phyloP scores from a whole-genome alignment of 37 sponge, comb jelly and placozoan species.

The Halisarca cf. caerulea region DNA sequence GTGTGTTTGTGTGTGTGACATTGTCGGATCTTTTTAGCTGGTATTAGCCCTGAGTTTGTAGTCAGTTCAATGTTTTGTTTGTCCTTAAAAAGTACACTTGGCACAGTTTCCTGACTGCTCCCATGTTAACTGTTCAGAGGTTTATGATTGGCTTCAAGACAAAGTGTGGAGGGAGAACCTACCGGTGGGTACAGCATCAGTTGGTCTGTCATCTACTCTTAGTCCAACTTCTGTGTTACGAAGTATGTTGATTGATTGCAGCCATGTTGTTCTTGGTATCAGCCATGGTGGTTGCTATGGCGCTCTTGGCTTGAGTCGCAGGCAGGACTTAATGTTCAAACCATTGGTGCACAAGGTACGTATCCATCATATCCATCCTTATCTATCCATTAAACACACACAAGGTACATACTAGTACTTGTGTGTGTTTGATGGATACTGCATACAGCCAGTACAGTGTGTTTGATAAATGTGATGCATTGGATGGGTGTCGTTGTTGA shows the following conservation, averaged over 20 bases:
- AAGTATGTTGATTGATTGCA: background rate
- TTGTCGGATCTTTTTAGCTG: too few relatives aligned
- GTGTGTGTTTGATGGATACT: too few relatives aligned
- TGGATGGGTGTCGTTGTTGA: too few relatives aligned
- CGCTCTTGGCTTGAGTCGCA: conserved; percentile 89
- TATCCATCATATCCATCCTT: background rate
- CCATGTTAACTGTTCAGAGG: conserved; percentile 55
- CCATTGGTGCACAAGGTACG: conserved; percentile 74
- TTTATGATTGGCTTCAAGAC: conserved; percentile 89
- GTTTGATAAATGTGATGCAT: too few relatives aligned
- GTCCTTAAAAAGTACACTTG: background rate
- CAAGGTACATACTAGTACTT: too few relatives aligned
- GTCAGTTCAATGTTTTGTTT: background rate
- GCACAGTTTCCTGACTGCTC: conserved; percentile 66
- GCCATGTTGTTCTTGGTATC: conserved; percentile 94
- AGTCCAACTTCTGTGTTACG: background rate
- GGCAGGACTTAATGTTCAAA: conserved; percentile 90
- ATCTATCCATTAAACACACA: too few relatives aligned
- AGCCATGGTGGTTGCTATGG: conserved; percentile 67
- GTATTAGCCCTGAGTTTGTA: background rate
- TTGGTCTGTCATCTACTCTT: too few relatives aligned
- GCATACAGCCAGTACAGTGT: conserved; percentile 6
- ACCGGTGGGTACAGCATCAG: conserved; percentile 51
- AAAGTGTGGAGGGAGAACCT: conserved; percentile 44
- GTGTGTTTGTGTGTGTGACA: background rate